phyloP scores from a whole-genome alignment of 2,113 vertebrate genomes.

The Paratilapia polleni region DNA sequence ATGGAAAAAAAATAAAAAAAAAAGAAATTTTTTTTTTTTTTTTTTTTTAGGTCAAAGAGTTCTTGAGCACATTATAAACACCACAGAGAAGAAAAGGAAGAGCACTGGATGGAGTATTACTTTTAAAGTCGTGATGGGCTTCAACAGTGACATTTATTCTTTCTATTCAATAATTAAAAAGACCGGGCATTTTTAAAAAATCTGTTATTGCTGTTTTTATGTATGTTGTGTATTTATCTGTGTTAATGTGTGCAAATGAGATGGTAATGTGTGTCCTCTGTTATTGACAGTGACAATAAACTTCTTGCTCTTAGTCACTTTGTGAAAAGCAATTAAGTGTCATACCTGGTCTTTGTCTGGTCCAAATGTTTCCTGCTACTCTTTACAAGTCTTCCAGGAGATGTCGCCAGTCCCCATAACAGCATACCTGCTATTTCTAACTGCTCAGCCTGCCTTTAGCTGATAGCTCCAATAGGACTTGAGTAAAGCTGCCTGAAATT shows the following conservation, averaged over 20 bases:
- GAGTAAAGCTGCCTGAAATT: slow-evolving; percentile 1
- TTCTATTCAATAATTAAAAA: background rate
- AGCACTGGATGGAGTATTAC: background rate
- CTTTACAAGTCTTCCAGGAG: slow-evolving; percentile 38
- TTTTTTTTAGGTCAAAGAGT: slow-evolving; percentile 76
- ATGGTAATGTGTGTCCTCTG: background rate
- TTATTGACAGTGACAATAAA: slow-evolving; percentile 36
- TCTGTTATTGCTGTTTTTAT: background rate
- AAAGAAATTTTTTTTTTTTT: background rate
- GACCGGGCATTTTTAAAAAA: too few species aligned
- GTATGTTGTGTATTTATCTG: slow-evolving; percentile 35
- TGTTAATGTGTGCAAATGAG: background rate
- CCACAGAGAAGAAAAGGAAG: too few species aligned
- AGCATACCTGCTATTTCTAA: background rate
- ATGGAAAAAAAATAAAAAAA: too few species aligned
- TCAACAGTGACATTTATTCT: background rate
- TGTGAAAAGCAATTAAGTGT: background rate
- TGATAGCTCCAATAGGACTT: slow-evolving; percentile 27
- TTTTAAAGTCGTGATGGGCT: background rate
- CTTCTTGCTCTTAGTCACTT: background rate
- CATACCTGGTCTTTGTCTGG: background rate
- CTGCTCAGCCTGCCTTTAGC: slow-evolving; percentile 29
- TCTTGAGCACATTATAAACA: slow-evolving; percentile 70
- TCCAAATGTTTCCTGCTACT: background rate
- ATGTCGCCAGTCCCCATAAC: slow-evolving; percentile 28